Percentiles rank a stretch among this genome's conserved stretches.
phyloP scores from a whole-genome alignment of 2,888 invertebrate species.

The Lasioglossum pauxillum region DNA sequence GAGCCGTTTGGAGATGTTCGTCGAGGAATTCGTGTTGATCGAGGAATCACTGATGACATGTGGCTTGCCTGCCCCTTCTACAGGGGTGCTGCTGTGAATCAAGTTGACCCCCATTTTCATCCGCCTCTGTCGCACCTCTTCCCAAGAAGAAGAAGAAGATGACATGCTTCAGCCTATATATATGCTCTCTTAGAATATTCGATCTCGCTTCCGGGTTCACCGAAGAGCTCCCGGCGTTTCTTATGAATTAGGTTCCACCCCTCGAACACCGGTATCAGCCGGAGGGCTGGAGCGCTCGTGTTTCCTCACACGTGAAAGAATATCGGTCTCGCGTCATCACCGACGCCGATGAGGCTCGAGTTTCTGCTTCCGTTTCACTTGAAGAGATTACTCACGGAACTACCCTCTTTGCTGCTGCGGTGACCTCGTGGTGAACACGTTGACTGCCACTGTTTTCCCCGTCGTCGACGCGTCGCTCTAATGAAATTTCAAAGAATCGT shows the following conservation, averaged over 20 bases:
- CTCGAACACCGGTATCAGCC: neutral
- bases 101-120: rapidly evolving
- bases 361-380: constrained; percentile 21
- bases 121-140: neutral
- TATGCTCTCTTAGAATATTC: neutral
- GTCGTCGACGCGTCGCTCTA: neutral
- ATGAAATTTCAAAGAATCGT: neutral
- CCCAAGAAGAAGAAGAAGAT: neutral
- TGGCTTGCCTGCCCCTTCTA: rapidly evolving
- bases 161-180: neutral
- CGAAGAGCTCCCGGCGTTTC: neutral
- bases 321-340: constrained; percentile 11
- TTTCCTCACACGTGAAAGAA: constrained; percentile 21
- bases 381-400: neutral
- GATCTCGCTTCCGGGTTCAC: neutral
- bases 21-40: constrained; percentile 20
- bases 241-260: neutral
- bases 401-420: neutral
- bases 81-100: constrained; percentile 31
- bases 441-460: neutral
- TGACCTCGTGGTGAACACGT: neutral
- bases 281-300: neutral
- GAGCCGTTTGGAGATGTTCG: neutral
- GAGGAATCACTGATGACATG: constrained; percentile 8
- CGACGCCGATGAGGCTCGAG: neutral